phyloP scores from a whole-genome alignment of 2,888 invertebrate genomes.

The Theodoxus fluviatilis region DNA sequence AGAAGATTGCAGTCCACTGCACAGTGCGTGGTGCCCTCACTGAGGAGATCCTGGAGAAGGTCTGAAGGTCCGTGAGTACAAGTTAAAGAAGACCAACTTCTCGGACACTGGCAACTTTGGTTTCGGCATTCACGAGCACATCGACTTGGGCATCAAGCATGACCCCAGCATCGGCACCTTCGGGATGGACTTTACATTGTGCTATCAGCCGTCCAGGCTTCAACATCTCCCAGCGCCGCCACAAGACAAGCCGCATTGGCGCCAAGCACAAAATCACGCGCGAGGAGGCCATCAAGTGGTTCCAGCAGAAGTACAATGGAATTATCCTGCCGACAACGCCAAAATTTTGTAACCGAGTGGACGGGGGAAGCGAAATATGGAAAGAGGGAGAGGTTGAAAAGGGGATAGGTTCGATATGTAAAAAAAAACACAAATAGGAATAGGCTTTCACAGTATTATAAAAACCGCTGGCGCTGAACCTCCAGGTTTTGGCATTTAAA shows the following conservation, averaged over 20 bases:
- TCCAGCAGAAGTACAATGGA: constrained; percentile 99
- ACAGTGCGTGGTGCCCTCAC: constrained; percentile 99
- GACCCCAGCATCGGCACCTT: constrained; percentile 78
- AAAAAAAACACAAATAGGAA: too few relatives aligned
- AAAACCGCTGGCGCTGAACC: too few relatives aligned
- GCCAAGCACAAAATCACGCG: constrained; percentile 91
- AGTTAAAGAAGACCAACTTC: constrained; percentile 96
- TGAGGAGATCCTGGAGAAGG: constrained; percentile 97
- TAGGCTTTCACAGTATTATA: too few relatives aligned
- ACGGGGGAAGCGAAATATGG: too few relatives aligned
- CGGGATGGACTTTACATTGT: constrained; percentile 99
- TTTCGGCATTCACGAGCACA: constrained; percentile 99
- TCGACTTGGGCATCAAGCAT: constrained; percentile 79
- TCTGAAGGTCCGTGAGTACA: constrained; percentile 91
- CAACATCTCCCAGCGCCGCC: constrained; percentile 93
- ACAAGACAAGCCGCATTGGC: constrained; percentile 92
- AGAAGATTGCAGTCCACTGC: constrained; percentile 99
- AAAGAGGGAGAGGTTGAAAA: too few relatives aligned
- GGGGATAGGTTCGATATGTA: too few relatives aligned
- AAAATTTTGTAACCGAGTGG: too few relatives aligned
- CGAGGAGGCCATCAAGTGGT: constrained; percentile 99
- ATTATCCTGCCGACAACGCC: too few relatives aligned
- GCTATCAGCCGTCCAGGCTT: constrained; percentile 88
- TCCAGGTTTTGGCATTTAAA: too few relatives aligned
- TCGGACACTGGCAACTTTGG: constrained; percentile 89